These are phyloP conservation scores for Dendrophyllia cribrosa DNA, from an alignment of 64 coral and sea anemone genomes.

Conservation along the genomic window DNA sequence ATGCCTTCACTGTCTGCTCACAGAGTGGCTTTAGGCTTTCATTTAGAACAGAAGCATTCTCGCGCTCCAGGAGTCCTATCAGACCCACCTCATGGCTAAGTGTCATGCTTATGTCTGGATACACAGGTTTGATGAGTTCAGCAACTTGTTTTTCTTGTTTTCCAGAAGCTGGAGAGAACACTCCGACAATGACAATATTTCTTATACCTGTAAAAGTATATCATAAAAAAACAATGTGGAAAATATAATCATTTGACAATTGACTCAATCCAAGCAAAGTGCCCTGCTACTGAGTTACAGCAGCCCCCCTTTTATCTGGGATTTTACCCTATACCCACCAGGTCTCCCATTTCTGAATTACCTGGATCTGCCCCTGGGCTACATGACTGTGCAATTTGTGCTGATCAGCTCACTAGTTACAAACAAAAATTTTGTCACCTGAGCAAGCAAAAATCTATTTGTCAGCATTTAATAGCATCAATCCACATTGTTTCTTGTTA, in stretches of 20 bases:
- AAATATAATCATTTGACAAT: background rate
- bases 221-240: background rate
- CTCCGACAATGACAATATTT: conserved; percentile 80
- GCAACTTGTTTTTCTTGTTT: conserved; percentile 81
- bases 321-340: no score
- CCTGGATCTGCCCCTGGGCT: no score
- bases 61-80: conserved; percentile 86
- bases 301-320: no score
- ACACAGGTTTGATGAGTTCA: conserved; percentile 53
- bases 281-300: no score
- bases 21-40: conserved; percentile 93
- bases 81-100: conserved; percentile 86
- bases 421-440: no score
- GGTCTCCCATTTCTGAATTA: no score
- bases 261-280: no score
- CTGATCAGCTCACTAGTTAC: no score
- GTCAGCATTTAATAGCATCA: no score
- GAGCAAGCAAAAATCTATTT: no score
- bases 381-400: no score
- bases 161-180: conserved; percentile 81
- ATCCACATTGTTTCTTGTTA: no score
- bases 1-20: conserved; percentile 65
- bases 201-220: conserved; percentile 60
- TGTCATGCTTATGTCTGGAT: conserved; percentile 81
- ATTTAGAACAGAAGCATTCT: conserved; percentile 96